Evolutionary conservation across 1,140 invertebrate genomes (phyloP).

Genomic region (Coboldia fuscipes): DNA sequence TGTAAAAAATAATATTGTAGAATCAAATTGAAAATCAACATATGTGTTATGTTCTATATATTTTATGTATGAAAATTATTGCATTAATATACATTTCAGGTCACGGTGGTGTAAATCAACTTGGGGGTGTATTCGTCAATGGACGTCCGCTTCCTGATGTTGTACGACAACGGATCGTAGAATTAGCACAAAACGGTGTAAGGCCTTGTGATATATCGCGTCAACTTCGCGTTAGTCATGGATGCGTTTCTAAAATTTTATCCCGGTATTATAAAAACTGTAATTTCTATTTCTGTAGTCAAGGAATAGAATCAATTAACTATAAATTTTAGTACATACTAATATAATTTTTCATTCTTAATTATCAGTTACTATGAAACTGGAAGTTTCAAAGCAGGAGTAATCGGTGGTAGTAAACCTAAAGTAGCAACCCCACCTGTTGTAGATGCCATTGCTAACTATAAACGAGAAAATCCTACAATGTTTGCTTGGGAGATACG

Average conservation of each 20-base stretch:
- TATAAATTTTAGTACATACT: neutral
- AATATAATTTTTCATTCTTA: neutral
- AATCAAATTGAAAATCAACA: no score
- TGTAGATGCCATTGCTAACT: constrained; percentile 93
- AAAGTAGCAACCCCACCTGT: constrained; percentile 98
- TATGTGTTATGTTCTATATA: no score
- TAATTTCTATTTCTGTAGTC: neutral
- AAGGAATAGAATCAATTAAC: no score
- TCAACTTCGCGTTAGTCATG: constrained; percentile 75
- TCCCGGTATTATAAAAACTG: constrained; percentile 48
- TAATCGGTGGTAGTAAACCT: constrained; percentile 97
- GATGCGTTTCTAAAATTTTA: constrained; percentile 85
- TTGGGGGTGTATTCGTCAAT: constrained; percentile 92
- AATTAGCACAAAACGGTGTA: constrained; percentile 86
- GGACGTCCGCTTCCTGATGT: constrained; percentile 85
- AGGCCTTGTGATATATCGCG: constrained; percentile 85
- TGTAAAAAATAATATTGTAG: no score
- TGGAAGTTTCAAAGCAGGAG: constrained; percentile 94
- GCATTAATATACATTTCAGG: constrained; percentile 36
- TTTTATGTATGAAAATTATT: no score
- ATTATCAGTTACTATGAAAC: constrained; percentile 85
- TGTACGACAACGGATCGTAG: constrained; percentile 84
- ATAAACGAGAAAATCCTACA: constrained; percentile 96
- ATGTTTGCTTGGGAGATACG: constrained; percentile 99
- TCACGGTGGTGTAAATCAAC: constrained; percentile 88